Base-by-base conservation (phyloP, 2,113 vertebrate genomes). In the Dinomys branickii region DNA sequence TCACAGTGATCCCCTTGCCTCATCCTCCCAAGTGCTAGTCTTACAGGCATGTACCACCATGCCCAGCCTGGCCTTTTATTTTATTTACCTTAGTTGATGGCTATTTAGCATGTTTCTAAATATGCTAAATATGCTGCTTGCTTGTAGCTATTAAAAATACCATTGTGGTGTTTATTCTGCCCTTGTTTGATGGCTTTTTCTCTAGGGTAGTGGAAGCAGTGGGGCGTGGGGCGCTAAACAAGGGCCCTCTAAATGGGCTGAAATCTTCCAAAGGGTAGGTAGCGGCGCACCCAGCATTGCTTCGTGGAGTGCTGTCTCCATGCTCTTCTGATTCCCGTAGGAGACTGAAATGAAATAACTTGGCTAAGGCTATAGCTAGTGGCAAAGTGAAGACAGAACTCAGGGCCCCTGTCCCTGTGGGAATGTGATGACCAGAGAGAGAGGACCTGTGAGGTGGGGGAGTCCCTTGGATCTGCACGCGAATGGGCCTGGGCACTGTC, bases 401-500 rank as follows among this genome's bases (percentile, higher is more conserved):
- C 7, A 1, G 17, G 14, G 59, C 35, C 30, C 50, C 54, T 10
- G 8, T 8, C n/a, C n/a, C 16, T 7, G 0, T 0, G 73, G 14
- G 19, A 2, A 0, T 47, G n/a, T 19, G 12, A 1, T 47, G 50
- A 13, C 17, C 24, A 8, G 52, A 7, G 41, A 58, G 65, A 54
- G 24, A 50, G 61, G 61, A 26, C 61, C 61, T 63, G 54, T 56
- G 61, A 63, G 26, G n/a, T n/a, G n/a, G 10, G n/a, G 35, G 65
- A 0, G 8, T 19, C 63, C 28, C 33, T 17, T 19, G 16, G 65
- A n/a, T 69, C 65, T 69, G 65, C n/a, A n/a, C 65, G 2, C 35
- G 5, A 17, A n/a, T n/a, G 7, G n/a, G 65, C 35, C 35, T 17
- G 14, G 16, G 65, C 0, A 16, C 65, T n/a, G 65, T n/a, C 6